These are phyloP conservation scores for Standfussiana lucernea DNA, from an alignment of 2,888 invertebrate genomes.

Conservation along the genomic window DNA sequence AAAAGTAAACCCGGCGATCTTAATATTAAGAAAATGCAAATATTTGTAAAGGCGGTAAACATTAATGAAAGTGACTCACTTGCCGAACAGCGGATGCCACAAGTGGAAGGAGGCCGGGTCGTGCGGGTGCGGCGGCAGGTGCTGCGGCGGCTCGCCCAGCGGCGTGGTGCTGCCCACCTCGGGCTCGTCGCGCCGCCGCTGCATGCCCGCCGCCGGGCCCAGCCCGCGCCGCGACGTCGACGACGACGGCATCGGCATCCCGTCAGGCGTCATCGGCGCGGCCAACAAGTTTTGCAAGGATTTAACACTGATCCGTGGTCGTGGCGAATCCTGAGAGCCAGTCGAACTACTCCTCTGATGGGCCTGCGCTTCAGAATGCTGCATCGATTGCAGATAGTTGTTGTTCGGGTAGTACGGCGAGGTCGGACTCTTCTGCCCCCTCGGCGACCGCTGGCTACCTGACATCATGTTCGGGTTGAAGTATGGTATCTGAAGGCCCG, in stretches of 20 bases:
- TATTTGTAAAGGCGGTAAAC: conserved; percentile 60
- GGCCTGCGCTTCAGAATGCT: conserved; percentile 77
- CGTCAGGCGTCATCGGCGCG: conserved; percentile 80
- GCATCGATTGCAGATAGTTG: conserved; percentile 85
- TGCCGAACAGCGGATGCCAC: conserved; percentile 97
- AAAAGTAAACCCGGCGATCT: conserved; percentile 55
- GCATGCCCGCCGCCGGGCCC: conserved; percentile 83
- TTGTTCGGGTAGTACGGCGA: conserved; percentile 86
- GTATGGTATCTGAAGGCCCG: conserved; percentile 85
- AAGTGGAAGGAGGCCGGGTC: conserved; percentile 92
- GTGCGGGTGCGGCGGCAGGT: conserved; percentile 83
- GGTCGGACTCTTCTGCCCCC: conserved; percentile 86
- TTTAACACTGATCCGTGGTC: conserved; percentile 92
- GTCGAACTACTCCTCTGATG: conserved; percentile 78
- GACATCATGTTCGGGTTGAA: conserved; percentile 83
- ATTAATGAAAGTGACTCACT: conserved; percentile 90
- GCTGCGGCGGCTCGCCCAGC: conserved; percentile 87
- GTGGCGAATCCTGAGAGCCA: conserved; percentile 85
- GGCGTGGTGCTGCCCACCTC: conserved; percentile 93
- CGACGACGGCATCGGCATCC: conserved; percentile 76
- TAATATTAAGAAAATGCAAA: conserved; percentile 54
- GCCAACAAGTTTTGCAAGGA: conserved; percentile 91
- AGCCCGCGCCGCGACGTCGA: conserved; percentile 77
- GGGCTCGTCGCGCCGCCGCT: conserved; percentile 89
- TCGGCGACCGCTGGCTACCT: conserved; percentile 81